Conservation (phyloP, 2,797 vertebrate species). For the Diceros bicornis region DNA sequence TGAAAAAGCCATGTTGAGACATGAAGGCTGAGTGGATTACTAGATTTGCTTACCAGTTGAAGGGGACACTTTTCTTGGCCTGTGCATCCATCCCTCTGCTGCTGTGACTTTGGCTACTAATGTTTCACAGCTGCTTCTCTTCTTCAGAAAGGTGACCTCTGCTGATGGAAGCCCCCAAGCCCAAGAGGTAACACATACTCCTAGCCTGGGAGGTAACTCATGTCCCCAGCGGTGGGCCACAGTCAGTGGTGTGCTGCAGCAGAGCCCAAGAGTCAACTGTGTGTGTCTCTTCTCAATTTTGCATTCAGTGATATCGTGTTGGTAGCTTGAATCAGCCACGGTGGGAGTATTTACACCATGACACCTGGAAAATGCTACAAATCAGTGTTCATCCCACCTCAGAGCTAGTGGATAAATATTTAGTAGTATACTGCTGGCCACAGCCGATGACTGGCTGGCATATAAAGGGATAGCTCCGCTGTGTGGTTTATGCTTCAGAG, state of each 20-base stretch:
- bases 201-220: neutral
- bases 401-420: neutral
- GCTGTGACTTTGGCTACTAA: neutral
- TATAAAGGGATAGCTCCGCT: neutral
- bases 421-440: neutral
- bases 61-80: neutral
- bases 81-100: neutral
- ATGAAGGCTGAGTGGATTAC: neutral
- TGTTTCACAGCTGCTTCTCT: neutral
- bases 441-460: neutral
- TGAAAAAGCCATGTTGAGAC: neutral
- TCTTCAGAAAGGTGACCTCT: neutral
- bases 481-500: neutral
- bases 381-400: neutral
- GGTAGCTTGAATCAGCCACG: neutral
- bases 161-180: neutral
- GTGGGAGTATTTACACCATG: neutral
- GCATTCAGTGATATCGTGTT: neutral
- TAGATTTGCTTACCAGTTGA: neutral
- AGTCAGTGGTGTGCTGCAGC: neutral
- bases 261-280: neutral
- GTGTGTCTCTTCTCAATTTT: neutral
- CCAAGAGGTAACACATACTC: neutral
- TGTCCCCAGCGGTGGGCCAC: neutral
- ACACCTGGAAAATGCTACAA: neutral